Conservation (phyloP, 2,888 invertebrate genomes). For the Syrphus vitripennis region DNA sequence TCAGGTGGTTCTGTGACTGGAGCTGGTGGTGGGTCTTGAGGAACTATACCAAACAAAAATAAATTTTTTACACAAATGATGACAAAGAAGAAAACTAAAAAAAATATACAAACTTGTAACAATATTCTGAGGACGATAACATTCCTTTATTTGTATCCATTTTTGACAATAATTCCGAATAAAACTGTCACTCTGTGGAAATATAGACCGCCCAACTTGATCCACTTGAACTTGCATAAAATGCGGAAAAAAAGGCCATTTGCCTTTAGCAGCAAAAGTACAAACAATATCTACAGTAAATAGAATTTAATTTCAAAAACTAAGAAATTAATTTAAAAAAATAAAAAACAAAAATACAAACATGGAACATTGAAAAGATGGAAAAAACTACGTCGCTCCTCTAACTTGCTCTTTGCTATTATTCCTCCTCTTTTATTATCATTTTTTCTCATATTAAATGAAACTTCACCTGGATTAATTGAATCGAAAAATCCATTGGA, state of each 20-base stretch:
- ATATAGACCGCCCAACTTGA: slow-evolving; percentile 77
- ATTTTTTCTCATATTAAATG: not conserved
- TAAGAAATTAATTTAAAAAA: not conserved
- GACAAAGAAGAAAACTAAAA: not conserved
- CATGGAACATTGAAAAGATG: slow-evolving; percentile 80
- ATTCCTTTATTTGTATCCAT: slow-evolving; percentile 79
- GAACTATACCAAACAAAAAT: not conserved
- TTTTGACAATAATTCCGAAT: slow-evolving; percentile 78
- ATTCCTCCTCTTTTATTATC: slow-evolving; percentile 72
- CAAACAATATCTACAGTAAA: slow-evolving; percentile 77
- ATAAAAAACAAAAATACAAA: slow-evolving; percentile 72
- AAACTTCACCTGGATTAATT: not conserved
- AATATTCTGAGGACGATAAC: slow-evolving; percentile 75
- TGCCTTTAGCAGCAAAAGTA: slow-evolving; percentile 80
- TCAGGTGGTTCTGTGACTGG: slow-evolving; percentile 71
- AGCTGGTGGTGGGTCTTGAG: not conserved
- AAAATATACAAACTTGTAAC: slow-evolving; percentile 16
- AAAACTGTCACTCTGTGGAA: slow-evolving; percentile 77
- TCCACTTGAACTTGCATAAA: slow-evolving; percentile 79
- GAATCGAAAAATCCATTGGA: slow-evolving; percentile 7
- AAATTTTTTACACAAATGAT: not conserved
- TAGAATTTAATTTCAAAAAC: not conserved
- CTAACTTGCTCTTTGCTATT: slow-evolving; percentile 75
- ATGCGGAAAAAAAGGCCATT: slow-evolving; percentile 80
- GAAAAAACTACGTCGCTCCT: slow-evolving; percentile 77